A percentile compares a stretch with the other conserved stretches of the same genome.
phyloP scores from a whole-genome alignment of 2,113 vertebrate genomes.

The Brachyhypopomus occidentalis region DNA sequence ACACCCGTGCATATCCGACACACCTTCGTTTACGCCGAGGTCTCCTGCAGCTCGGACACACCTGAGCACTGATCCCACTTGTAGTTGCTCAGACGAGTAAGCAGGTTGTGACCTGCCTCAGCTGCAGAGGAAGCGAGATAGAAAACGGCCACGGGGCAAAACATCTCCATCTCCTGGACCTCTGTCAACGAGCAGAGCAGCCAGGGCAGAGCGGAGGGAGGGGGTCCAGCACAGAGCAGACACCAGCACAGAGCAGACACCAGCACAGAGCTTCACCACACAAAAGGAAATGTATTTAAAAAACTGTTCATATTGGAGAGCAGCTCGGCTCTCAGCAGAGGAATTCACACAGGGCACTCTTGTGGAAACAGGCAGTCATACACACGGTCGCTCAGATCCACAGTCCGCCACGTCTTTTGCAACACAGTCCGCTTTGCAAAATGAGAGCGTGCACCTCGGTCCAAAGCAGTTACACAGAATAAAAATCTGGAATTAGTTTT shows the following conservation, averaged over 20 bases:
- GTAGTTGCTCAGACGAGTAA: constrained; percentile 7
- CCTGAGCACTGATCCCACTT: constrained; percentile 27
- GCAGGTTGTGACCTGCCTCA: constrained; percentile 47
- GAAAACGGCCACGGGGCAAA: constrained; percentile 24
- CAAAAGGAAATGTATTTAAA: constrained; percentile 98
- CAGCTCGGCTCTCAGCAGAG: constrained; percentile 82
- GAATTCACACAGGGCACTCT: constrained; percentile 92
- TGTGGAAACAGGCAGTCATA: constrained; percentile 82
- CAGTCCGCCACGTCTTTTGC: constrained; percentile 77
- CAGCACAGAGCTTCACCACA: constrained; percentile 84
- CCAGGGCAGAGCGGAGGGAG: constrained; percentile 9
- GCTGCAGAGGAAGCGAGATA: constrained; percentile 40
- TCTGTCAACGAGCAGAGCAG: constrained; percentile 33
- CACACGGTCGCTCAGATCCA: constrained; percentile 82
- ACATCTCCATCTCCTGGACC: constrained; percentile 34
- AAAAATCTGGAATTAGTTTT: constrained; percentile 78
- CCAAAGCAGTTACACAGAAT: constrained; percentile 86
- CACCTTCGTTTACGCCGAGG: too few species aligned
- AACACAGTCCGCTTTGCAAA: constrained; percentile 80
- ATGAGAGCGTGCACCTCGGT: constrained; percentile 73
- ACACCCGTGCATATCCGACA: too few species aligned
- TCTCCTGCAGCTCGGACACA: background rate
- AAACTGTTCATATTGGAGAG: constrained; percentile 92
- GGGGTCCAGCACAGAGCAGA: background rate
- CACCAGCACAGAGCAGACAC: constrained; percentile 48